phyloP scores from a whole-genome alignment of 2,797 vertebrate genomes.

The Chaetodon trifasciatus region DNA sequence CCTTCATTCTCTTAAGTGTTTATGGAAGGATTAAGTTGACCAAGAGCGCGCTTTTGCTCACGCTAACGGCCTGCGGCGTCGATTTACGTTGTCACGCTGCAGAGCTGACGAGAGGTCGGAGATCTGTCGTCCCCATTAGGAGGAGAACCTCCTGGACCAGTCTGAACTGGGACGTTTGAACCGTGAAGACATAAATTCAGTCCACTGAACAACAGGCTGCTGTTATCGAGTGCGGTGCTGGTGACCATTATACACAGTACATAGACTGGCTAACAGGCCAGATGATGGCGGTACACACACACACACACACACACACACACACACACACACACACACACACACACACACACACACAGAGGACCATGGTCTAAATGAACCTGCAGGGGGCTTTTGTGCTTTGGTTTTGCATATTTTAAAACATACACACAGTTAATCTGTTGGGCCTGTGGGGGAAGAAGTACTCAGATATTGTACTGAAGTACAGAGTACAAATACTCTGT shows the following conservation, averaged over 20 bases:
- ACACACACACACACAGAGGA: neutral
- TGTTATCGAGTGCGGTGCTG: slow-evolving; percentile 31
- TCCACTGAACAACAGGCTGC: slow-evolving; percentile 28
- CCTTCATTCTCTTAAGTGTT: slow-evolving; percentile 56
- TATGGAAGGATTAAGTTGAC: slow-evolving; percentile 54
- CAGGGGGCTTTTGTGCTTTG: neutral
- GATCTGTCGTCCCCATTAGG: slow-evolving; percentile 4
- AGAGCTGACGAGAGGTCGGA: slow-evolving; percentile 15
- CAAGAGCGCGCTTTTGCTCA: slow-evolving; percentile 23
- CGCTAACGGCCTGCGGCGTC: slow-evolving; percentile 4
- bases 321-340: slow-evolving; percentile 15
- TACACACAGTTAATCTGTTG: neutral
- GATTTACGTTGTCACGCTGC: slow-evolving; percentile 19
- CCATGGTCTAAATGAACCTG: neutral
- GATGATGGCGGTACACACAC: neutral
- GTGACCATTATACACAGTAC: slow-evolving; percentile 36
- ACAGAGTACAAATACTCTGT: neutral
- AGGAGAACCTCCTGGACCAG: slow-evolving; percentile 1
- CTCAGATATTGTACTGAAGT: neutral
- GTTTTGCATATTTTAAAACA: neutral
- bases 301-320: slow-evolving; percentile 7
- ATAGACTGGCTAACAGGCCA: slow-evolving; percentile 26
- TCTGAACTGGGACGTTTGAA: slow-evolving; percentile 20
- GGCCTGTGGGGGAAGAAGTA: neutral
- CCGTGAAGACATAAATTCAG: slow-evolving; percentile 5